Base-by-base conservation (phyloP, 1,140 invertebrate species). In the Heliconius nattereri region DNA sequence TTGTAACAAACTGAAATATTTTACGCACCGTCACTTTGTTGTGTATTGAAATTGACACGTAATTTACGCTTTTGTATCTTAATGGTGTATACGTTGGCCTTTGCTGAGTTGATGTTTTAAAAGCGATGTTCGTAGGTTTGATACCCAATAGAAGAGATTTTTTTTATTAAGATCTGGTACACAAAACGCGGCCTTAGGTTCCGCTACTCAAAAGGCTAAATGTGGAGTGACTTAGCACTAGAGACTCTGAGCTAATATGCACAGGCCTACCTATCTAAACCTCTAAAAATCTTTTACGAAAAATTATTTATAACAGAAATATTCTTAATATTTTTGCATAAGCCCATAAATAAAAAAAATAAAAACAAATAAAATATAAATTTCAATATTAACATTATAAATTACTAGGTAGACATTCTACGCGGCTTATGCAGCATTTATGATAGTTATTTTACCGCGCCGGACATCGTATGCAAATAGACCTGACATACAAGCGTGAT, bases 381-480 rank as follows among this genome's bases (percentile, higher is more conserved):
- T 66, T 66, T 23, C 0, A 11, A 5, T 60, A 11, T 60, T n/a
- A 60, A 7, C 57, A 26, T 23, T n/a, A 60, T 60, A 60, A 60
- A 45, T 45, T 16, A 60, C n/a, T n/a, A 60, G 3, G 54, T 26
- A n/a, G 9, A 29, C 23, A 23, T 60, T 60, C 8, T 60, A 26
- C n/a, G 9, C 57, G 9, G 60, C 60, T 66, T 66, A 66, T 66
- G 29, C 29, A 66, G 9, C 60, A 29, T 66, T 29, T 66, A 29
- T 66, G 9, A 66, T 66, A 66, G 29, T 37, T 72, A 72, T 72
- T 23, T 40, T 37, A 40, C 32, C 19, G 16, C 60, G 5, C 5
- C 60, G 60, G 60, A 66, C 60, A 66, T 26, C 60, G 23, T 66
- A 66, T 66, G 60, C 11, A 66, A 66, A 66, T 66, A 66, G 60